Base-by-base conservation (phyloP, 1,140 invertebrate species). In the Platyura marginata region DNA sequence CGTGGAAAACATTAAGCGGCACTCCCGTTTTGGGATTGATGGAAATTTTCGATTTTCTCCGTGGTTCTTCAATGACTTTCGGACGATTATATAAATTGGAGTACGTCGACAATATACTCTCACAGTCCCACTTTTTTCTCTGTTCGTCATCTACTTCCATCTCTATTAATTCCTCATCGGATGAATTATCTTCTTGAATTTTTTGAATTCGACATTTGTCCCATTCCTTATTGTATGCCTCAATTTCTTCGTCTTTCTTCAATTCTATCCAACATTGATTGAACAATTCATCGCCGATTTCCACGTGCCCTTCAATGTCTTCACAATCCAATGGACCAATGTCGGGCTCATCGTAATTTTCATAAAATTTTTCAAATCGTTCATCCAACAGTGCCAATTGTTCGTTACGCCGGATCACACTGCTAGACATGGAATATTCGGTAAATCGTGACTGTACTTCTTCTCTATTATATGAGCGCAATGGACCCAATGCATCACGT, bases 341-440 rank as follows among this genome's bases (percentile, higher is more conserved):
- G 64, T 93, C 87, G 21, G 71, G 77, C 46, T 95, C 89, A 55
- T 92, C 82, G 55, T 96, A 96, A 44, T 72, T 71, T 16, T 75
- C 77, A 64, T 80, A 89, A 50, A 89, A 86, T 63, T 79, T 75
- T 66, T 97, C 92, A 70, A 97, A 96, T 53, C 77, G 72, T 53
- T 91, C 79, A 70, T 97, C 93, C 0, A 97, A 59, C 21, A 89
- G 55, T 1, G 76, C 71, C 0, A 95, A 65, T 39, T 85, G 79
- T 43, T 89, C 72, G 63, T 91, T 94, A 48, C 92, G 72, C 43
- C 71, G 69, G 3, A 96, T 85, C 0, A 93, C 80, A 51, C 88
- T 92, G 36, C 87, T 93, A 0, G 81, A 82, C 77, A 96, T 86
- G 1, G 91, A 95, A 62, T 94, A 96, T 52, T 88, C 78, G 0